phyloP scores from a whole-genome alignment of 1,140 invertebrate species.

The Drosophila pandora region DNA sequence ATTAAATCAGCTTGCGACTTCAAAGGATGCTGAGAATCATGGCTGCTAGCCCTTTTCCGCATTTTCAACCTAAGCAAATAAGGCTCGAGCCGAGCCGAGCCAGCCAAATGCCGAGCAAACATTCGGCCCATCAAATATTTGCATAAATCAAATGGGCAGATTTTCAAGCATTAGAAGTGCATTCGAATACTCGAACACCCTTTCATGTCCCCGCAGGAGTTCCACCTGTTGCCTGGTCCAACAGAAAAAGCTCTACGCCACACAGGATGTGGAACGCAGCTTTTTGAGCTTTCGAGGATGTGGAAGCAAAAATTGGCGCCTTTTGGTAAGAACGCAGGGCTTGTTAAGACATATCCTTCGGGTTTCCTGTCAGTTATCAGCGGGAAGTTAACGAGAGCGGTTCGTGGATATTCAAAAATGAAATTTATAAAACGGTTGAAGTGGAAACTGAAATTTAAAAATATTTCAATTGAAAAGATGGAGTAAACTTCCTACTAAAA shows the following conservation, averaged over 20 bases:
- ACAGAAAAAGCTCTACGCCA: constrained; percentile 28
- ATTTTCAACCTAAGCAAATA: constrained; percentile 57
- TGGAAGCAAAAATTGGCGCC: constrained; percentile 67
- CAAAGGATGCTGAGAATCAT: constrained; percentile 44
- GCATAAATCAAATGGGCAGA: constrained; percentile 73
- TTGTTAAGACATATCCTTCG: constrained; percentile 66
- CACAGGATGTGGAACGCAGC: constrained; percentile 55
- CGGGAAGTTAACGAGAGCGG: constrained; percentile 59
- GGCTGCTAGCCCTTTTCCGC: constrained; percentile 35
- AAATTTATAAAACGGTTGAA: constrained; percentile 2
- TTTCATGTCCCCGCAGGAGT: neutral
- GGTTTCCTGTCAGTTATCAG: constrained; percentile 63
- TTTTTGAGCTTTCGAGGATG: constrained; percentile 56
- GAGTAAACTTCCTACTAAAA: neutral
- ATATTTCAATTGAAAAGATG: neutral
- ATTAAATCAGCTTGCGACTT: constrained; percentile 46
- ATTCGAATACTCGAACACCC: constrained; percentile 25
- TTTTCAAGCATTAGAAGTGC: constrained; percentile 60
- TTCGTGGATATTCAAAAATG: constrained; percentile 24
- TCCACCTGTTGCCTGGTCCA: constrained; percentile 37
- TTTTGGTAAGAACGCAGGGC: constrained; percentile 63
- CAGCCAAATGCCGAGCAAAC: constrained; percentile 59
- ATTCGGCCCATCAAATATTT: constrained; percentile 59
- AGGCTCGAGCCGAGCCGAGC: neutral
- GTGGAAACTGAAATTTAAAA: constrained; percentile 8